Evolutionary conservation across 2,797 vertebrate species (phyloP).

Genomic region (Diceros bicornis): DNA sequence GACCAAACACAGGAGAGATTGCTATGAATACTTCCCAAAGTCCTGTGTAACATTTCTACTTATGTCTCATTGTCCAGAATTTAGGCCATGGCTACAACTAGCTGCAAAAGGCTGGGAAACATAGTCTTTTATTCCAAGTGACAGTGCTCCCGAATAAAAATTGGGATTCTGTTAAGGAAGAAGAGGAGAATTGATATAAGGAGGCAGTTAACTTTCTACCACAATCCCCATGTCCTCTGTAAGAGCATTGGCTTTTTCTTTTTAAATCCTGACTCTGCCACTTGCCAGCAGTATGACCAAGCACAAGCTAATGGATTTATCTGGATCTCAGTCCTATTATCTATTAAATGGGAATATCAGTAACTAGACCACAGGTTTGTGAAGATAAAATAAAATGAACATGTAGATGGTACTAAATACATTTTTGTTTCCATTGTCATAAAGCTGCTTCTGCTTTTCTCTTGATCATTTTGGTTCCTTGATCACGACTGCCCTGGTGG

Average conservation of each 20-base stretch:
- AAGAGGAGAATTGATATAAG: background rate
- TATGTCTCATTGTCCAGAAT: background rate
- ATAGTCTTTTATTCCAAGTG: background rate
- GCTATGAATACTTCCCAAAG: background rate
- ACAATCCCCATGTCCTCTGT: background rate
- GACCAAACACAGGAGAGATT: background rate
- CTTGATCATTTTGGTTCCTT: conserved; percentile 22
- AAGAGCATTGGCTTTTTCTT: background rate
- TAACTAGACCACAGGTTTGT: background rate
- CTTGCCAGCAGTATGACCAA: background rate
- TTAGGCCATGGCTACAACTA: background rate
- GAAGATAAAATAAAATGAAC: background rate
- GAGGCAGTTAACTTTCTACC: background rate
- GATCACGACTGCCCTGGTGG: background rate
- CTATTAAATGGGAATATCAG: conserved; percentile 29
- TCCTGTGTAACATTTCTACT: background rate
- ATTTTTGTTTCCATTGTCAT: background rate
- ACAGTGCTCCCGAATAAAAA: background rate
- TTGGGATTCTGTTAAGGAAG: background rate
- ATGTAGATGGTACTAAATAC: background rate
- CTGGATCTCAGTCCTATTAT: background rate
- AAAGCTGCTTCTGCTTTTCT: conserved; percentile 35
- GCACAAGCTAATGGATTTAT: background rate
- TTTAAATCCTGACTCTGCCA: background rate
- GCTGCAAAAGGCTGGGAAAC: background rate